phyloP scores from a whole-genome alignment of 2,797 vertebrate species.

The Hephaestus fuliginosus region DNA sequence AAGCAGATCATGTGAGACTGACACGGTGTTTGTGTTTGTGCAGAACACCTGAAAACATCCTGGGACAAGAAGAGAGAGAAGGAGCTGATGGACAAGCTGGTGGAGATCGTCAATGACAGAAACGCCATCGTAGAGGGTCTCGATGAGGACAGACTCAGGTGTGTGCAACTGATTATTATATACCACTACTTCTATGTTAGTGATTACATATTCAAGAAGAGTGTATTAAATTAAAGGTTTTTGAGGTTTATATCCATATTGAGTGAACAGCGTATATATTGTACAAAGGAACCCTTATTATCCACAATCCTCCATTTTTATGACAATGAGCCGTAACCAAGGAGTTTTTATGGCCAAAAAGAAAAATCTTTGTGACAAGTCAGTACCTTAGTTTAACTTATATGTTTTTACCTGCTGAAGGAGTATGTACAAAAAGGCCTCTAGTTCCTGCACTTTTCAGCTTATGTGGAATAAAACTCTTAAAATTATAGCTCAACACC shows the following conservation, averaged over 20 bases:
- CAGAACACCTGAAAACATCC: conserved; percentile 84
- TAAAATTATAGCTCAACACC: not conserved
- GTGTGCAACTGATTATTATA: conserved; percentile 20
- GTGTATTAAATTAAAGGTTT: not conserved
- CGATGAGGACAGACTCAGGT: conserved; percentile 96
- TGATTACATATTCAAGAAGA: not conserved
- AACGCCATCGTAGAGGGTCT: conserved; percentile 92
- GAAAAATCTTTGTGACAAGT: not conserved
- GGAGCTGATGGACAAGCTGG: conserved; percentile 88
- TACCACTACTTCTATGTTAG: not conserved
- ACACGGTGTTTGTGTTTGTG: conserved; percentile 17
- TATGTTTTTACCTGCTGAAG: not conserved
- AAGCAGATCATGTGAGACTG: fast-evolving
- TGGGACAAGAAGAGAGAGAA: conserved; percentile 87
- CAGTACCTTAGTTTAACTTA: not conserved
- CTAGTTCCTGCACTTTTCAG: not conserved
- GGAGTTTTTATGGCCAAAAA: not conserved
- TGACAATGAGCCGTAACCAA: not conserved
- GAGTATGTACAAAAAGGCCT: not conserved
- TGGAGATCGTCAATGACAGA: conserved; percentile 91
- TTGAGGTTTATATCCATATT: not conserved
- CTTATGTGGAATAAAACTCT: not conserved
- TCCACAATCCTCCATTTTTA: not conserved
- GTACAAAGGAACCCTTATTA: no score
- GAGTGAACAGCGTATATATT: not conserved